Evolutionary conservation across 2,113 vertebrate species (phyloP), one percentile per base, ranked within the genome.

Genomic region (Oreochromis aureus): DNA sequence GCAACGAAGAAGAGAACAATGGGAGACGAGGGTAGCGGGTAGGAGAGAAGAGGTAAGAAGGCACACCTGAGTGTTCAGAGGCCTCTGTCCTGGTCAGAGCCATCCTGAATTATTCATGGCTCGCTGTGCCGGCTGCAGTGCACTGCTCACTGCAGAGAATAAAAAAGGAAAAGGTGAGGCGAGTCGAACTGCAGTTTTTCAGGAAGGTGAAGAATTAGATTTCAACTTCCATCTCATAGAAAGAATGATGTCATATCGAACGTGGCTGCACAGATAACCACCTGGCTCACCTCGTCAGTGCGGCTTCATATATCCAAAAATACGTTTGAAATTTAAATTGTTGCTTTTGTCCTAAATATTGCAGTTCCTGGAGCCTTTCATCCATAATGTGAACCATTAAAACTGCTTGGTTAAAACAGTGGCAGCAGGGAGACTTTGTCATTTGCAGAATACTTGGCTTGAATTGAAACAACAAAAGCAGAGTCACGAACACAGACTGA

Each of bases 51-150:
- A 81, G 54, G 83, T 39, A 24, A 84, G 85, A 71, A 87, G 83
- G 56, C 51, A 56, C 87, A 89, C 86, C 85, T 91, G 83, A 88
- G 84, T 55, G 83, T 84, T 66, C 80, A 79, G 58, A 90, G 87
- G 69, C 59, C 63, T 88, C 80, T 13, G 76, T 92, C 87, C 82
- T 76, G 83, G 79, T 80, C 79, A 82, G 89, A 90, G 63, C 3
- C 4, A 1, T 11, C 19, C 59, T 94, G 90, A 91, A 94, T 93
- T 89, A 94, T 94, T 93, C 92, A 94, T 92, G 56, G 5, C 6
- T 89, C 24, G 7, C 91, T 58, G 90, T 81, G 55, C 79, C 30
- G 61, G 51, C 87, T 80, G 80, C 81, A 46, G 5, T 32, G 54
- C 81, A 2, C 58, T 6, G 71, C 87, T 87, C 82, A 19, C 89